These are phyloP conservation scores for Marmota monax DNA, from an alignment of 2,113 vertebrate species.

Conservation along the genomic window DNA sequence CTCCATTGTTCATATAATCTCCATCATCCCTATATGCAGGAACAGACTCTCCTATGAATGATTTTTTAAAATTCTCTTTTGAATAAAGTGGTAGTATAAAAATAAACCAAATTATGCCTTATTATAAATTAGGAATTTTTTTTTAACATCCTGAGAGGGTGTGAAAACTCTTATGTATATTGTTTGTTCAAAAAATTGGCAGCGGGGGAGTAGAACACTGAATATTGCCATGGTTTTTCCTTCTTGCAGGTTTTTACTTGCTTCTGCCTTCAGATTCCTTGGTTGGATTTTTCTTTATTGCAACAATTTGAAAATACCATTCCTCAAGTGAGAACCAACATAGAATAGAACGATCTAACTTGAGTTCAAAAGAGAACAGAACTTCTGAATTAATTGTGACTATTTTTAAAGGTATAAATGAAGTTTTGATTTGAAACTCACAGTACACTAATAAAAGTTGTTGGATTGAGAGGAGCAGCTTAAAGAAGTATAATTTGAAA, in stretches of 20 bases:
- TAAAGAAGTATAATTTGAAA: neutral
- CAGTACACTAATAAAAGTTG: neutral
- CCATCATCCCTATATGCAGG: neutral
- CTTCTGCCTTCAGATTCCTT: neutral
- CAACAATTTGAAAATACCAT: constrained; percentile 42
- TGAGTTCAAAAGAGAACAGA: constrained; percentile 40
- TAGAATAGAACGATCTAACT: neutral
- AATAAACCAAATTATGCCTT: constrained; percentile 14
- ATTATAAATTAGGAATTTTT: constrained; percentile 17
- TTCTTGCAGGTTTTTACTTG: neutral
- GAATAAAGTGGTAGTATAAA: constrained; percentile 28
- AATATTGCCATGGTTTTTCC: neutral
- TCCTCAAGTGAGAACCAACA: constrained; percentile 40
- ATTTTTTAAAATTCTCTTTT: constrained; percentile 48
- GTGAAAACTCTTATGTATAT: neutral
- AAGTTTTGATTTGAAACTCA: constrained; percentile 52
- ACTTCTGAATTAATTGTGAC: constrained; percentile 42
- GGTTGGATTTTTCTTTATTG: constrained; percentile 5
- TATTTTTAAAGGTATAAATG: neutral
- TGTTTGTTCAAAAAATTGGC: neutral
- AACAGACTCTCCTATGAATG: neutral
- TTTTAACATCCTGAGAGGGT: neutral
- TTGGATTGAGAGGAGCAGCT: neutral
- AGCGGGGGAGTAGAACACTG: neutral
- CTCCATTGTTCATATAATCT: neutral